A percentile compares a stretch with the other conserved stretches of the same genome.
phyloP scores from a whole-genome alignment of 2,888 invertebrate species.

The Chirona hameri region DNA sequence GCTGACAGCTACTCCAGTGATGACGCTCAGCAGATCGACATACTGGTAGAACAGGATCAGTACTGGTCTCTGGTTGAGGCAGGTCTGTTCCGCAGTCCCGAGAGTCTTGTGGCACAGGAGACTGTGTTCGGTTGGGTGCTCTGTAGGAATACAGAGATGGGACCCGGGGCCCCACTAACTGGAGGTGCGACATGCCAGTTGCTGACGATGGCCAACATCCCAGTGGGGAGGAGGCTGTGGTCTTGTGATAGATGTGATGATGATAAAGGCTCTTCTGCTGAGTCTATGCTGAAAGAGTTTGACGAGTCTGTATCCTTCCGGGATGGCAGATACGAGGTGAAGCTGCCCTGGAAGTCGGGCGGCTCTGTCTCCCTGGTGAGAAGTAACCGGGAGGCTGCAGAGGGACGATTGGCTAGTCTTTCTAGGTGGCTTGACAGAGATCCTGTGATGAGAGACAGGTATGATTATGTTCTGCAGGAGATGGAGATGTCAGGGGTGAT shows the following conservation, averaged over 20 bases:
- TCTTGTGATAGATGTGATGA: background rate
- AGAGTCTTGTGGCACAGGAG: background rate
- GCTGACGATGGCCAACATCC: background rate
- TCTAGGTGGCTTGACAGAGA: slow-evolving; percentile 29
- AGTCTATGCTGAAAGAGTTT: background rate
- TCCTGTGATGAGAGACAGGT: slow-evolving; percentile 30
- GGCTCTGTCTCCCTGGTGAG: slow-evolving; percentile 13
- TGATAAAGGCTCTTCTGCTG: background rate
- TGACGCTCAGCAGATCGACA: background rate
- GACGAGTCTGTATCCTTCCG: background rate
- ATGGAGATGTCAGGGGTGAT: slow-evolving; percentile 29
- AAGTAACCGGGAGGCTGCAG: slow-evolving; percentile 24
- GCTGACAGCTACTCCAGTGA: background rate
- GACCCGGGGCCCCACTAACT: background rate
- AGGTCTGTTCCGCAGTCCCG: background rate
- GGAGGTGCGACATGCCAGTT: background rate
- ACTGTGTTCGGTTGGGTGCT: background rate
- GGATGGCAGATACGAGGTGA: slow-evolving; percentile 31
- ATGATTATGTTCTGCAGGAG: slow-evolving; percentile 13
- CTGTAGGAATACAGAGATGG: background rate
- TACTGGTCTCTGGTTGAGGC: background rate
- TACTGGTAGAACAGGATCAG: background rate
- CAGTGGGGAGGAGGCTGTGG: background rate
- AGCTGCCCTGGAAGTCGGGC: slow-evolving; percentile 31
- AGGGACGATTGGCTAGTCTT: slow-evolving; percentile 25